Evolutionary conservation across 2,797 vertebrate species (phyloP).

Genomic region (Hylomyscus alleni): DNA sequence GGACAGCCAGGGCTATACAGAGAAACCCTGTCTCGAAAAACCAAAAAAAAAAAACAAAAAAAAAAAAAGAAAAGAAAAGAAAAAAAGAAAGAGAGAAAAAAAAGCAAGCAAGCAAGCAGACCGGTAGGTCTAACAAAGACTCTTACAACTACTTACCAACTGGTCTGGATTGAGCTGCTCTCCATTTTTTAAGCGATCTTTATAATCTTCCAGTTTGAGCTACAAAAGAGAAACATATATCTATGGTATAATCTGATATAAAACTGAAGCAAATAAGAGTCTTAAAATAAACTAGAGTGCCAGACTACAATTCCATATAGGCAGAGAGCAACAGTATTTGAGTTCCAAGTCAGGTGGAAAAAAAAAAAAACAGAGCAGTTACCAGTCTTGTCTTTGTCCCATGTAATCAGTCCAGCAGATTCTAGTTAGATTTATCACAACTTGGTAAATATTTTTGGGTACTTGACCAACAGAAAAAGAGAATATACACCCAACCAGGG

Average conservation of each 20-base stretch:
- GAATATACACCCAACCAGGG: neutral
- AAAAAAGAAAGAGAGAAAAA: too few species aligned
- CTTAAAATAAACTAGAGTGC: conserved; percentile 17
- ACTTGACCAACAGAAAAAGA: neutral
- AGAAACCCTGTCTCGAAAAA: too few species aligned
- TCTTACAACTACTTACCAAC: conserved; percentile 90
- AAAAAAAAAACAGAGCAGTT: neutral
- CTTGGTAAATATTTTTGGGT: neutral
- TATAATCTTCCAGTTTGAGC: conserved; percentile 97
- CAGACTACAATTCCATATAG: conserved; percentile 33
- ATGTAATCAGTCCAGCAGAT: neutral
- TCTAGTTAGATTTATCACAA: neutral
- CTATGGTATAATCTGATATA: conserved; percentile 20
- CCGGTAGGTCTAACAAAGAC: neutral
- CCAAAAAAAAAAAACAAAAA: too few species aligned
- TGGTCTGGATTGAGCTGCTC: conserved; percentile 96
- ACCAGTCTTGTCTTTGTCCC: neutral
- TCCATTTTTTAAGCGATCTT: conserved; percentile 92
- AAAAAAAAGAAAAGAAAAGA: too few species aligned
- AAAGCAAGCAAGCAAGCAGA: neutral
- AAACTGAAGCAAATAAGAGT: conserved; percentile 63
- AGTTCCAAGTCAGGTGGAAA: neutral
- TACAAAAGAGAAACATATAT: conserved; percentile 83
- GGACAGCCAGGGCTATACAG: too few species aligned
- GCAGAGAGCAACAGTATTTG: neutral